phyloP scores from a whole-genome alignment of 2,113 vertebrate species.

The Scophthalmus maximus region DNA sequence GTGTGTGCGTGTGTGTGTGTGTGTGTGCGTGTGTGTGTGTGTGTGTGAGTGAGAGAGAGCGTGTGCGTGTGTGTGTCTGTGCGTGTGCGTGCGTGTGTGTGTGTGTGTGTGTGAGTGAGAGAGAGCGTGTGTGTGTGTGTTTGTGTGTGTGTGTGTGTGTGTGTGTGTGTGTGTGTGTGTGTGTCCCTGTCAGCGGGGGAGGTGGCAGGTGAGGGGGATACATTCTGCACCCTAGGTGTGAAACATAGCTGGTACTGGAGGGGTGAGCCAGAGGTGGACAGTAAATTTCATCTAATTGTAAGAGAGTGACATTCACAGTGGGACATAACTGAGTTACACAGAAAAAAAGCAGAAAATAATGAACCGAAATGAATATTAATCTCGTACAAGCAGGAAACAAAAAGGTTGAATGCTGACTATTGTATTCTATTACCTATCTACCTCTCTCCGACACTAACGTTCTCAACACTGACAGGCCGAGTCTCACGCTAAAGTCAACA shows the following conservation, averaged over 20 bases:
- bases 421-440: not conserved
- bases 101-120: not conserved
- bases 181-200: conserved; percentile 31
- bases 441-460: not conserved
- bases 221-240: conserved; percentile 77
- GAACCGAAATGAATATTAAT: too few species aligned
- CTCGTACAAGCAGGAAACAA: not conserved
- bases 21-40: not conserved
- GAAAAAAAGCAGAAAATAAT: not conserved
- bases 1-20: conserved; percentile 26
- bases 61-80: conserved; percentile 17
- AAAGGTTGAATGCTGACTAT: not conserved
- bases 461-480: fast-evolving
- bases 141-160: conserved; percentile 38
- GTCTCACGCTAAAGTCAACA: not conserved
- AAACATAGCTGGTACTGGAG: conserved; percentile 69
- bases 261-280: conserved; percentile 68
- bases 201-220: conserved; percentile 44
- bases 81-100: conserved; percentile 32
- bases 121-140: conserved; percentile 8
- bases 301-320: conserved; percentile 23
- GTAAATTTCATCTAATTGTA: conserved; percentile 66
- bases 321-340: not conserved
- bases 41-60: not conserved
- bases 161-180: conserved; percentile 27